Percentiles rank a stretch among this genome's conserved stretches.
Conservation (phyloP, 1,140 invertebrate species). For the Tetramorium parvispinum region DNA sequence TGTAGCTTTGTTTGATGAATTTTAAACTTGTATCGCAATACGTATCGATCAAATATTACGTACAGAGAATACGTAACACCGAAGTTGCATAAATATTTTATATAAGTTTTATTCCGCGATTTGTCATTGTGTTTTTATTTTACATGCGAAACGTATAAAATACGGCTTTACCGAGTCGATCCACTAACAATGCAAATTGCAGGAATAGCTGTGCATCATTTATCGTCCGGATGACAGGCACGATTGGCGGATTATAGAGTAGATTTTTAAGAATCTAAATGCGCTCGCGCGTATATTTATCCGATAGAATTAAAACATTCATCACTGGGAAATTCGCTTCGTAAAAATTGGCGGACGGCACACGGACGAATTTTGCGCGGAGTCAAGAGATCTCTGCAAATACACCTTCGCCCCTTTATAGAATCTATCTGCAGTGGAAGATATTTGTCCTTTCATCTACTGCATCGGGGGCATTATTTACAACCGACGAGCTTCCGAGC, state of each 20-base stretch:
- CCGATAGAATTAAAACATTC: conserved; percentile 9
- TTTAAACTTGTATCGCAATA: not conserved
- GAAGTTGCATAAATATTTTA: conserved; percentile 7
- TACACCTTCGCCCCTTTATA: too few relatives aligned
- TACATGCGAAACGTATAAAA: not conserved
- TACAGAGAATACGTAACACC: not conserved
- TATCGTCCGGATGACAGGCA: conserved; percentile 34
- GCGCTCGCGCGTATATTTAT: conserved; percentile 4
- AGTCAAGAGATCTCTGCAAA: conserved; percentile 16
- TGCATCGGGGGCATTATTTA: conserved; percentile 41
- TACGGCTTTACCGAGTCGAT: not conserved
- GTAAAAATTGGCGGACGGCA: conserved; percentile 5
- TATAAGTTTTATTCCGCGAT: not conserved
- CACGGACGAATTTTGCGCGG: not conserved
- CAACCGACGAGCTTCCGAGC: not conserved
- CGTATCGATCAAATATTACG: not conserved
- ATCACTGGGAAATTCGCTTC: not conserved
- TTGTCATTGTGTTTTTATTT: not conserved
- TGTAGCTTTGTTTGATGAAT: not conserved
- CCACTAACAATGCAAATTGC: conserved; percentile 31
- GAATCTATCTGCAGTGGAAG: not conserved
- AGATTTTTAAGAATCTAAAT: conserved; percentile 34
- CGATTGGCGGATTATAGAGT: conserved; percentile 59
- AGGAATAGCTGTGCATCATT: conserved; percentile 12
- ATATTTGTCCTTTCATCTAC: conserved; percentile 17